Conservation (phyloP, 2,113 vertebrate species). For the Oriolus oriolus region DNA sequence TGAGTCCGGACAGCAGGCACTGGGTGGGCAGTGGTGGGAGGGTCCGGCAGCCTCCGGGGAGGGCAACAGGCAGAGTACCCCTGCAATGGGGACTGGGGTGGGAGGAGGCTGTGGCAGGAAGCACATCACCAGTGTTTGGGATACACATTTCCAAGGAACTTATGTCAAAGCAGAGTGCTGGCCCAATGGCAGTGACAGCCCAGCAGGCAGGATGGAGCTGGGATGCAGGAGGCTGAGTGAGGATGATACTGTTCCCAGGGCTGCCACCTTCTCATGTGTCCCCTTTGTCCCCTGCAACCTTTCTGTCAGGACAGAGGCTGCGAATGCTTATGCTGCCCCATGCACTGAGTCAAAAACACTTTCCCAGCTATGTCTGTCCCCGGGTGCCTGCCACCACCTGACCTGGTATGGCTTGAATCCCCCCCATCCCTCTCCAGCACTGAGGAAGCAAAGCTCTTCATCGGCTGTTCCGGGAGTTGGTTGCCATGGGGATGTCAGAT, state of each 20-base stretch:
- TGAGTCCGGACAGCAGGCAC: accelerated
- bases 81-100: background rate
- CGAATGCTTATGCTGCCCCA: background rate
- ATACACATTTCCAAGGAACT: background rate
- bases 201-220: background rate
- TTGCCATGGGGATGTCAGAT: constrained; percentile 55
- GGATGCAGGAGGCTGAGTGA: background rate
- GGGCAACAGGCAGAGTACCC: background rate
- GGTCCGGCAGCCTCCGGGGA: accelerated
- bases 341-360: accelerated
- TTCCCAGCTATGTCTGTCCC: background rate
- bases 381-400: background rate
- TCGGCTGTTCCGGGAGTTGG: background rate
- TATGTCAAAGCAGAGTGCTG: background rate
- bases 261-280: background rate
- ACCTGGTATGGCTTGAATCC: accelerated
- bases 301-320: background rate
- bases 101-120: background rate
- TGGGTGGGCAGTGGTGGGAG: background rate
- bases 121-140: background rate
- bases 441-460: background rate
- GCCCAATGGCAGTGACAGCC: background rate
- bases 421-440: background rate
- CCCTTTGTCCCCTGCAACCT: background rate
- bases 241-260: background rate